Base-by-base conservation (phyloP, 1,140 invertebrate species). In the Adoxophyes honmai region DNA sequence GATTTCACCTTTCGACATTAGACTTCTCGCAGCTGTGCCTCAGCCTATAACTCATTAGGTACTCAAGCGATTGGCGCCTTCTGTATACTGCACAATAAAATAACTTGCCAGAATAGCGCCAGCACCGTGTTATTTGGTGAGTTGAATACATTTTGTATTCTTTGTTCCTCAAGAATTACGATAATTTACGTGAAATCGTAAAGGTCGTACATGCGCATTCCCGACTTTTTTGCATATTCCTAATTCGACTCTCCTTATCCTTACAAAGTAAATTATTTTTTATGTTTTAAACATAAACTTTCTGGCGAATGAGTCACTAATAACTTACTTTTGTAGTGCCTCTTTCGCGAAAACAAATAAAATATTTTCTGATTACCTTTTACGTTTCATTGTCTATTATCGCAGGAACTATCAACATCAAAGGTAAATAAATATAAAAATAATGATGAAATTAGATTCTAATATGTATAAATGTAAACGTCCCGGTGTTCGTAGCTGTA, bases 61-160 rank as follows among this genome's bases (percentile, higher is more conserved):
- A 21, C 6, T 2, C 21, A 6, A 21, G 15, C 14, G 15, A 44
- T 44, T 44, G 39, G 39, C 39, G 18, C 15, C 18, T 21, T 18
- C 14, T 44, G 39, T 44, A 18, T 8, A 44, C 39, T 44, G 18
- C 16, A 44, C 16, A 44, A 44, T 44, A 42, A 18, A 42, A 18
- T 18, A 21, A 44, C 0, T 44, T 21, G 39, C 5, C 18, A 10
- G 39, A n/a, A 21, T 16, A 28, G 16, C 15, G 18, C 16, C 18
- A 18, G 38, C 39, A 28, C 14, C 15, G 39, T n/a, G 10, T 28
- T 28, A 28, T 28, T 44, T 44, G 15, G 39, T 21, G 2, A 44
- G 39, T 16, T 44, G 6, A 28, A 28, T 42, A 42, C 8, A 39
- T 18, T 16, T 44, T 10, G 39, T 18, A 4, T 44, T 44, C 39